Base-by-base conservation (phyloP, 2,888 invertebrate species). In the Melinaea marsaeus region DNA sequence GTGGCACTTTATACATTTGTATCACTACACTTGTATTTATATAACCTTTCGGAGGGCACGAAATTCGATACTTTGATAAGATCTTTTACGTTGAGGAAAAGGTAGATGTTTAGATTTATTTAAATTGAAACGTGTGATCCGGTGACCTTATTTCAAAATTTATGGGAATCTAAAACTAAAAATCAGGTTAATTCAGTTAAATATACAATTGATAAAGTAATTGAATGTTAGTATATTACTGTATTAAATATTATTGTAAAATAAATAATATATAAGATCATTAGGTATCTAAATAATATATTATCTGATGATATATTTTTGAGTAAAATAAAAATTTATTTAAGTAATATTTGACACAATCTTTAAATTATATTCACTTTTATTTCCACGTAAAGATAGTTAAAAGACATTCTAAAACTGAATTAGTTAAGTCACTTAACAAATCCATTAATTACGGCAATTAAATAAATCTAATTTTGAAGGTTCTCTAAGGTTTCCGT, bases 401-500 rank as follows among this genome's bases (percentile, higher is more conserved):
- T 22, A 22, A 22, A 22, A 22, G 22, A 22, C 22, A 22, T 22
- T 1, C 22, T 37, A 37, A 7, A 4, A 7, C 5, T 55, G 32
- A 55, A 46, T 11, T 57, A 13, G 13, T n/a, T 57, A 46, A 58
- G 13, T 51, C 2, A 46, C 47, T 35, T 47, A 55, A 33, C 59
- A 59, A 63, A 56, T 42, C 34, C 61, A 61, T 66, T 65, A 57
- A 58, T 55, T 48, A 62, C 35, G 46, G 60, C 37, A 54, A 57
- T 58, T 55, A 65, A 62, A 51, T 66, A 60, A 54, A 64, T 58
- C 57, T 62, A 67, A 68, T 67, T 60, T 54, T 66, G 64, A 59
- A 62, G 46, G 75, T 54, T 67, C 85, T 86, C 83, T 71, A 80
- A 61, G 37, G 61, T 65, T 71, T 69, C 65, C 46, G 69, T 83